phyloP scores from a whole-genome alignment of 2,888 invertebrate genomes.

The Drosophila niveifrons region DNA sequence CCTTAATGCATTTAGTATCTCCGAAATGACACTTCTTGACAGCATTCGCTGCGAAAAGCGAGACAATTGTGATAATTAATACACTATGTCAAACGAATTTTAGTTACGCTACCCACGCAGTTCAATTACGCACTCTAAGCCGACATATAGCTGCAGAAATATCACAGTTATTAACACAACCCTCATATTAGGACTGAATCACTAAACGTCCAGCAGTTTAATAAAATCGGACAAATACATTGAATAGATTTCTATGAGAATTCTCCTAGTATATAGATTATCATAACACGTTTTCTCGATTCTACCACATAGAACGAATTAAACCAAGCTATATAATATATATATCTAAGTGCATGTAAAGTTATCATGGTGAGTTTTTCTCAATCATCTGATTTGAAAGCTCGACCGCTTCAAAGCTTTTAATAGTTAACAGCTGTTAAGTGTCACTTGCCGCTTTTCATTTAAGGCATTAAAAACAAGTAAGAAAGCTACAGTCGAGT shows the following conservation, averaged over 20 bases:
- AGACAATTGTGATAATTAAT: neutral
- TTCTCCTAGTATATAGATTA: conserved; percentile 15
- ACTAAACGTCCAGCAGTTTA: conserved; percentile 10
- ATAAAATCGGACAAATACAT: conserved; percentile 19
- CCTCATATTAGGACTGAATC: conserved; percentile 36
- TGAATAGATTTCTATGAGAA: neutral
- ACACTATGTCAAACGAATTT: neutral
- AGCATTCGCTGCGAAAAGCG: conserved; percentile 38
- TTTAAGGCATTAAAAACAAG: no score
- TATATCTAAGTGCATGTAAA: conserved; percentile 5
- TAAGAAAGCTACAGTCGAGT: no score
- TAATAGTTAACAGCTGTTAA: conserved; percentile 7
- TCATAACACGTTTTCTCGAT: conserved; percentile 39
- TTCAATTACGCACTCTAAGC: conserved; percentile 28
- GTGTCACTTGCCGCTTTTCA: neutral
- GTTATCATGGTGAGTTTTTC: conserved; percentile 6
- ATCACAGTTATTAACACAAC: conserved; percentile 24
- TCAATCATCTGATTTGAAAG: conserved; percentile 6
- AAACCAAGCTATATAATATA: conserved; percentile 4
- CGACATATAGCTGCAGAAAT: conserved; percentile 28
- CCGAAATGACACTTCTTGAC: conserved; percentile 62
- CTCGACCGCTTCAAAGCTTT: conserved; percentile 20
- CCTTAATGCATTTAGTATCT: conserved; percentile 70
- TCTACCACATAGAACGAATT: conserved; percentile 22
- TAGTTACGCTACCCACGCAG: conserved; percentile 41